Evolutionary conservation across 2,113 vertebrate genomes (phyloP).

Genomic region (Piaya cayana): DNA sequence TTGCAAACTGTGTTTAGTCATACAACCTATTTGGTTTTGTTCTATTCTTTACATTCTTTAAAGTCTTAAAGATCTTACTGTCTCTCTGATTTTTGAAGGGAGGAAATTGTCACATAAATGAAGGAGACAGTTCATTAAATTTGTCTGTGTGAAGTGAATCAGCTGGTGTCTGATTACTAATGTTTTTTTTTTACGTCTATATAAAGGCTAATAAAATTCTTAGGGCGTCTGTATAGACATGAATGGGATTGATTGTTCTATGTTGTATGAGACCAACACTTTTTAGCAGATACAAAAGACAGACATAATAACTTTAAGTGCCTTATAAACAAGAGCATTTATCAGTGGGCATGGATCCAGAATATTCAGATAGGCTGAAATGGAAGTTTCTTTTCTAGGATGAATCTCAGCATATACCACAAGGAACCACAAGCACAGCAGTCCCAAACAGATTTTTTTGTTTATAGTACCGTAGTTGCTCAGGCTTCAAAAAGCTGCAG

Average conservation of each 20-base stretch:
- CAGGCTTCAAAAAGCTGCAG: background rate
- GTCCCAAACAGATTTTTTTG: background rate
- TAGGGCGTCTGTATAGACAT: background rate
- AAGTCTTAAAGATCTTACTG: background rate
- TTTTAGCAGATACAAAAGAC: background rate
- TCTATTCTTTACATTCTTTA: background rate
- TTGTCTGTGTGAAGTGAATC: background rate
- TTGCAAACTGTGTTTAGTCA: background rate
- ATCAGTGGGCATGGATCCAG: background rate
- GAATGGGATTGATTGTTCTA: background rate
- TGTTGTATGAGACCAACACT: background rate
- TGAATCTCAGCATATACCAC: background rate
- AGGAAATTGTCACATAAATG: background rate
- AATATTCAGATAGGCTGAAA: background rate
- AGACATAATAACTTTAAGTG: background rate
- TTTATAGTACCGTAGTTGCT: background rate
- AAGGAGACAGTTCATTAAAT: background rate
- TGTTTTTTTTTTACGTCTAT: background rate
- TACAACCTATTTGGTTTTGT: background rate
- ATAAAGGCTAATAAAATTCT: background rate
- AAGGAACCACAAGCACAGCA: background rate
- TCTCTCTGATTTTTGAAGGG: rapidly evolving
- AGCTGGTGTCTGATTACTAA: background rate
- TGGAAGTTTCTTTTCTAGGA: background rate
- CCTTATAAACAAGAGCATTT: background rate